Evolutionary conservation across 1,140 invertebrate species (phyloP).

Genomic region (Heliconius eleuchia): DNA sequence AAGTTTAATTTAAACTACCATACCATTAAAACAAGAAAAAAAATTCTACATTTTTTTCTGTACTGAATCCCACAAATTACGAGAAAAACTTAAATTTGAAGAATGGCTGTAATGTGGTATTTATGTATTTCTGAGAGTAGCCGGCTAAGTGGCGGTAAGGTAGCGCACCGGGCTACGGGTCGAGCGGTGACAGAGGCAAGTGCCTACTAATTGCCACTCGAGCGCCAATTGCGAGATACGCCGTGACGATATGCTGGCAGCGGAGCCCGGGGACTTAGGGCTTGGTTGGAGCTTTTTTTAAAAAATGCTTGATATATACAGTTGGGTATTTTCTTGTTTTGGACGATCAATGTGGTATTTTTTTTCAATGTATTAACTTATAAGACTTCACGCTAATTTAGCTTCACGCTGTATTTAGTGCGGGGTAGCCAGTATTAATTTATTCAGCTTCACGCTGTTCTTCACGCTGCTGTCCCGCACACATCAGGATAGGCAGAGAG

Average conservation of each 20-base stretch:
- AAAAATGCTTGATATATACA: constrained; percentile 11
- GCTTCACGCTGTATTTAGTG: too few relatives aligned
- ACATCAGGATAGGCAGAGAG: too few relatives aligned
- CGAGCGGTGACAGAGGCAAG: constrained; percentile 61
- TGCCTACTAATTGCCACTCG: constrained; percentile 73
- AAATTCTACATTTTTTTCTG: constrained; percentile 1
- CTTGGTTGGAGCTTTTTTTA: constrained; percentile 27
- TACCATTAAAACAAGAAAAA: not conserved
- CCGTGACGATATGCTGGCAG: constrained; percentile 45
- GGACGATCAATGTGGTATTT: not conserved
- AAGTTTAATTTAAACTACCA: constrained; percentile 2
- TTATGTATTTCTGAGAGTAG: constrained; percentile 30
- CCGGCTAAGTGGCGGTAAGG: constrained; percentile 46
- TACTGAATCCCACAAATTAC: constrained; percentile 24
- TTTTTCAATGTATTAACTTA: too few relatives aligned
- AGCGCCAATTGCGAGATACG: constrained; percentile 69
- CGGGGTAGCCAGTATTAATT: too few relatives aligned
- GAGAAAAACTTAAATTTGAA: constrained; percentile 36
- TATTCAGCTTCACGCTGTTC: too few relatives aligned
- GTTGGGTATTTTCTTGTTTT: not conserved
- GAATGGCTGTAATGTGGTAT: constrained; percentile 40
- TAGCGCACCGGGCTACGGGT: constrained; percentile 45
- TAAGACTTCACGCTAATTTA: too few relatives aligned
- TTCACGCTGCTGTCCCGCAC: too few relatives aligned
- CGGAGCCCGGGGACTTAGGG: constrained; percentile 24